Evolutionary conservation across 2,888 invertebrate species (phyloP).

Genomic region (Macrosoma leucophasiata): DNA sequence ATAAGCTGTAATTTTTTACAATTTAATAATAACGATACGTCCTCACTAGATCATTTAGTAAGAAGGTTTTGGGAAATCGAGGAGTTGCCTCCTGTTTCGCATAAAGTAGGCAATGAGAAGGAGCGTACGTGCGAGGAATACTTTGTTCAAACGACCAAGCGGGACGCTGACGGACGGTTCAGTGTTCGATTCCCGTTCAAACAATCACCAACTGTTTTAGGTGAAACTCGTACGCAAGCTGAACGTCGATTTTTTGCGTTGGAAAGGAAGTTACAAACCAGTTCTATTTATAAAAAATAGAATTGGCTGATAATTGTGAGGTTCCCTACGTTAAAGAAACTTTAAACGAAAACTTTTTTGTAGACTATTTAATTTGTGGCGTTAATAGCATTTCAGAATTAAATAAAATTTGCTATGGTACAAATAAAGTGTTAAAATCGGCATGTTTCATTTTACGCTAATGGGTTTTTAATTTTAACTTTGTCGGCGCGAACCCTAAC

Average conservation of each 20-base stretch:
- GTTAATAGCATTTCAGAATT: too few relatives aligned
- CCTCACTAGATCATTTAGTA: constrained; percentile 16
- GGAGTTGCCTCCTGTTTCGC: constrained; percentile 3
- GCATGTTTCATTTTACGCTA: too few relatives aligned
- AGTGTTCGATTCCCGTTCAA: not conserved
- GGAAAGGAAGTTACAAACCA: not conserved
- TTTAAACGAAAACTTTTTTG: too few relatives aligned
- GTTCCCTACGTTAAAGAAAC: constrained; percentile 30
- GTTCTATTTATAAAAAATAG: constrained; percentile 14
- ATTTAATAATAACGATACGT: too few relatives aligned
- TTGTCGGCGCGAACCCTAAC: too few relatives aligned
- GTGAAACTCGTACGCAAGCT: not conserved
- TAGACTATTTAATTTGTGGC: too few relatives aligned
- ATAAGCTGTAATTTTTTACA: constrained; percentile 20
- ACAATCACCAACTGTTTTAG: not conserved
- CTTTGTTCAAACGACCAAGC: too few relatives aligned
- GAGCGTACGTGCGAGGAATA: not conserved
- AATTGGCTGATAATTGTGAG: constrained; percentile 25
- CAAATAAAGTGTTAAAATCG: too few relatives aligned
- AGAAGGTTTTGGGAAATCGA: constrained; percentile 25
- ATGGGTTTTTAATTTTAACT: too few relatives aligned
- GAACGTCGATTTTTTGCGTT: not conserved
- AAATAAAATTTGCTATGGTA: too few relatives aligned
- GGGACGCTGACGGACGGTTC: not conserved
- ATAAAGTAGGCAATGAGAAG: constrained; percentile 1